Base-by-base conservation (phyloP, 2,797 vertebrate species). In the Centropyge bicolor region DNA sequence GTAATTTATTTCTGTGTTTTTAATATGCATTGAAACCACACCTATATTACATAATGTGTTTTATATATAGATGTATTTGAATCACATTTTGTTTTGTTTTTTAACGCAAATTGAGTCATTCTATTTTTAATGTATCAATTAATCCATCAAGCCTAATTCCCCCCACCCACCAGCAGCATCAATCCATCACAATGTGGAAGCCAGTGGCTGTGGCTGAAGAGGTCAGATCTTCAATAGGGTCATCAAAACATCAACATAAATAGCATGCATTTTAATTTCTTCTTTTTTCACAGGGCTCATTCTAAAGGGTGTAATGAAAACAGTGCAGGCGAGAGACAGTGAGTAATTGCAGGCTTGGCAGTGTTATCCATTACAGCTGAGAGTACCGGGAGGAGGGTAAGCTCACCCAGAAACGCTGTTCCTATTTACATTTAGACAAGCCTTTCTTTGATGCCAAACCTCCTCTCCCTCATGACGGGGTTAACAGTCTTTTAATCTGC, bases 371-470 rank as follows among this genome's bases (percentile, higher is more conserved):
- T 94, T 94, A 94, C 83, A 89, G 88, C 91, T 70, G 68, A 78
- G 85, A 86, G 83, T 60, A 81, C 71, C n/a, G 35, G 59, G 88
- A 86, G 86, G 70, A 82, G 68, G 73, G 81, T 74, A 86, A 79
- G 82, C 88, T 83, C 83, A 72, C 80, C 85, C 75, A 88, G 76
- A 91, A 91, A 89, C 63, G 74, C 85, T 86, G 74, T 68, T 91
- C 90, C 88, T 91, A 94, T 95, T 95, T 95, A 94, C 92, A 95
- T 95, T 94, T 94, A 94, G 94, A 94, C 91, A 93, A 93, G 92
- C 78, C 89, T 75, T 83, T 88, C 79, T 77, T 52, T 80, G 78
- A 83, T 65, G 80, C 83, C 76, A 63, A 81, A 40, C 61, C 74
- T 45, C 48, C 74, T 83, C 74, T 79, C 49, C 74, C 70, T 74